A percentile compares a stretch with the other conserved stretches of the same genome.
phyloP scores from a whole-genome alignment of 1,140 invertebrate genomes.

The Drosophila yakuba region DNA sequence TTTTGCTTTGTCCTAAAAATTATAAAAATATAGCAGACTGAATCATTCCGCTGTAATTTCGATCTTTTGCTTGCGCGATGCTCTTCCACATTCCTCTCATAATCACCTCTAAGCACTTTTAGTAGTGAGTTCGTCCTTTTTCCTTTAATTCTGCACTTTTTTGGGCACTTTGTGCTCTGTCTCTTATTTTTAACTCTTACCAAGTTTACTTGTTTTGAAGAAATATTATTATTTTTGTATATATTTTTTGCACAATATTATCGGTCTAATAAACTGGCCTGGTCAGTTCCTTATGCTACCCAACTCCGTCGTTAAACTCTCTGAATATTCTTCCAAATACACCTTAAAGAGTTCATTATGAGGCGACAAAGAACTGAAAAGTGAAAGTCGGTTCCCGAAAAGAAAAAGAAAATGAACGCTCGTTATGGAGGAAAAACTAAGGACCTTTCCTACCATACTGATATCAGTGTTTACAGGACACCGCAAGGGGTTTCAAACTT shows the following conservation, averaged over 20 bases:
- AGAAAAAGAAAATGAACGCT: slow-evolving; percentile 44
- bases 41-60: slow-evolving; percentile 22
- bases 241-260: slow-evolving; percentile 15
- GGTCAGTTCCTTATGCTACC: slow-evolving; percentile 30
- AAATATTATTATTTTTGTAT: too few species aligned
- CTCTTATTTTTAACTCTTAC: too few species aligned
- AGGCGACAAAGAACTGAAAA: slow-evolving; percentile 57
- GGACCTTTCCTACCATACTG: slow-evolving; percentile 9
- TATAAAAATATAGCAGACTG: slow-evolving; percentile 6
- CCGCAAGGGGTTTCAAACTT: slow-evolving; percentile 63
- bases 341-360: slow-evolving; percentile 58
- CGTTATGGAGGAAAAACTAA: slow-evolving; percentile 18
- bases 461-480: slow-evolving; percentile 44
- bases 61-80: slow-evolving; percentile 19
- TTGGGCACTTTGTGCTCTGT: too few species aligned
- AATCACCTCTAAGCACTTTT: slow-evolving; percentile 1
- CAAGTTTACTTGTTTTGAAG: too few species aligned
- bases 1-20: slow-evolving; percentile 14
- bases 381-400: slow-evolving; percentile 63
- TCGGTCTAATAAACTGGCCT: slow-evolving; percentile 63
- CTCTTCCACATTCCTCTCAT: not conserved
- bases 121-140: slow-evolving; percentile 1
- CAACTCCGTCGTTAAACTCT: not conserved
- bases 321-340: not conserved
- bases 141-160: not conserved